Evolutionary conservation across 2,797 vertebrate species (phyloP), one percentile per base, ranked within the genome.

Genomic region (Selene dorsalis): DNA sequence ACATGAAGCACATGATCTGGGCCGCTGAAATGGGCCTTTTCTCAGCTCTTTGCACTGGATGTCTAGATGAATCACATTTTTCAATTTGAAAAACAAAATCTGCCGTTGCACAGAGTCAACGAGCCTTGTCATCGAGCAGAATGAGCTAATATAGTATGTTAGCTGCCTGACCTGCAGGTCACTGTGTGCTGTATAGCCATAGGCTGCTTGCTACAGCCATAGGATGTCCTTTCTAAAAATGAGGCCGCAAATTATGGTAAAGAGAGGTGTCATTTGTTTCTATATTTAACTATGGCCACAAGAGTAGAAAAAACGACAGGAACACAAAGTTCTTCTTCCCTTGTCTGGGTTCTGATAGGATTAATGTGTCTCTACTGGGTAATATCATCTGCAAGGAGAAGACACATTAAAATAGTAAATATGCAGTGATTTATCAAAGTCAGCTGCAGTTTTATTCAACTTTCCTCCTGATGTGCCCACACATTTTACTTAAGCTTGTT

Each of bases 1-100:
- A 39, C 53, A n/a, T 59, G 22, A 68, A 57, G 10, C 63, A 65
- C 22, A 56, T 66, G 18, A 32, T 26, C 69, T 38, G 32, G 39
- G 35, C 64, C 48, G n/a, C 38, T 70, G 28, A 84, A 75, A 53
- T 58, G 32, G 26, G 13, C 38, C 62, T 72, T 70, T 50, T 43
- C 32, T 68, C 58, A 22, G 13, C 50, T 56, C 58, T 78, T 52
- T 69, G 69, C 30, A 28, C 16, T 56, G 45, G 39, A 35, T 32
- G 52, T 41, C 39, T 43, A 32, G 35, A 69, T 52, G 26, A 63
- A 74, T 56, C 5, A 4, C 8, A 9, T 43, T 62, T 57, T 60
- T 64, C 45, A 30, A 60, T 70, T 83, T 69, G 8, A 32, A 48
- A 60, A 77, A 63, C 13, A 20, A 66, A 32, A 58, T 57, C 50